These are phyloP conservation scores for Phyllotreta striolata DNA, from an alignment of 2,888 invertebrate species.

Conservation along the genomic window DNA sequence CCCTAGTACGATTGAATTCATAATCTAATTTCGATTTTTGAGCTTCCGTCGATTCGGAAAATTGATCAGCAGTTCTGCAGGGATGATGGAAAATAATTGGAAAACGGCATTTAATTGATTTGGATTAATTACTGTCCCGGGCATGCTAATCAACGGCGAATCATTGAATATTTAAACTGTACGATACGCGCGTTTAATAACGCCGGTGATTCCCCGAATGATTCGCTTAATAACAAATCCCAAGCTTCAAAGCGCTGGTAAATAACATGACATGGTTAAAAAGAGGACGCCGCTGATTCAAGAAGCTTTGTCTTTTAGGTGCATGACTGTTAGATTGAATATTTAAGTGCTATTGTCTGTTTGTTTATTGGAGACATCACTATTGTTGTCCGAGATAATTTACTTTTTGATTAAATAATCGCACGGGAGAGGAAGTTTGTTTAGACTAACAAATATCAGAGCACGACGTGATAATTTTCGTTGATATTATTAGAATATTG, in stretches of 20 bases:
- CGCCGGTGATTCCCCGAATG: too few species aligned
- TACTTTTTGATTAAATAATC: conserved; percentile 35
- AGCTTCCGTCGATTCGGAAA: conserved; percentile 13
- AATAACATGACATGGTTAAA: not conserved
- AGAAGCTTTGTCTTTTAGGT: conserved; percentile 22
- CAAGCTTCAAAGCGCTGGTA: not conserved
- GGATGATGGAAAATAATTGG: conserved; percentile 1
- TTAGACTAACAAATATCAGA: conserved; percentile 27
- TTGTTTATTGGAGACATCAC: conserved; percentile 28
- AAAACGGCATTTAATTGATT: conserved; percentile 16
- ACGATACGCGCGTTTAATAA: not conserved
- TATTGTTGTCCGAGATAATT: conserved; percentile 26
- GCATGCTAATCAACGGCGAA: conserved; percentile 1
- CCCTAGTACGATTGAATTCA: conserved; percentile 2
- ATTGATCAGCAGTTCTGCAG: conserved; percentile 6
- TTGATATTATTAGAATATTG: too few species aligned
- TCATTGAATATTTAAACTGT: not conserved
- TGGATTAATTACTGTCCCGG: conserved; percentile 15
- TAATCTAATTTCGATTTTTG: conserved; percentile 15
- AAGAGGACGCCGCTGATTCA: conserved; percentile 17
- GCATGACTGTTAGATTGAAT: conserved; percentile 31
- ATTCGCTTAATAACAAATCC: too few species aligned
- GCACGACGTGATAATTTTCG: conserved; percentile 16
- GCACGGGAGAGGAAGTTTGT: conserved; percentile 29
- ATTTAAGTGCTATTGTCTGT: conserved; percentile 32